Base-by-base conservation (phyloP, 2,797 vertebrate species). In the Clarias fuscus region DNA sequence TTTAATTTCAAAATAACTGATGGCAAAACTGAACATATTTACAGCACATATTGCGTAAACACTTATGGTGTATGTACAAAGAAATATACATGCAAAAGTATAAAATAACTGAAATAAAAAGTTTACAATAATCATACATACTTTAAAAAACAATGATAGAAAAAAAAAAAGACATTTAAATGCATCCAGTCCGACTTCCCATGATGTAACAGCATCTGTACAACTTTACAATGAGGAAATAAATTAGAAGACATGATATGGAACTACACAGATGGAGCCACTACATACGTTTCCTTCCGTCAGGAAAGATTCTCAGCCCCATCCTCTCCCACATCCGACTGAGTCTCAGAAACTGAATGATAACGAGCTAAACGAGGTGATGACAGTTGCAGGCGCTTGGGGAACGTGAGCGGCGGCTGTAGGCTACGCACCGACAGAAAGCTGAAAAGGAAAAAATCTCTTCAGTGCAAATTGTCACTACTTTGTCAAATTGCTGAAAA, bases 1-100 rank as follows among this genome's bases (percentile, higher is more conserved):
- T 99, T 99, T 99, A 98, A 97, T 98, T 96, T 95, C 93, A 96
- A 98, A 98, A 97, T 96, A 97, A 96, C 92, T 95, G 96, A 98
- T 98, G 97, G 95, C 96, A 96, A 98, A 98, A 97, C 97, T 95
- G 96, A 96, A 95, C 92, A 91, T 99, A 98, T 98, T 97, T 98
- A 99, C 97, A 99, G 96, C 94, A 96, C 94, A 91, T 94, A 96
- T 94, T 93, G 93, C 94, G 94, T 95, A 96, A 97, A 97, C 95
- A 96, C 93, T 94, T 94, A 96, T 95, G 88, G 90, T 94, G 93
- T 95, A 96, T 99, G 97, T 99, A 98, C 98, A 99, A 97, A 97
- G 95, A 97, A 97, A 97, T 98, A 96, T 98, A 98, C 97, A 98
- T 98, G 98, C 97, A 97, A 96, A 96, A 92, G 93, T 95, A 96